Evolutionary conservation across 1,140 invertebrate genomes (phyloP).

Genomic region (Triops cancriformis): DNA sequence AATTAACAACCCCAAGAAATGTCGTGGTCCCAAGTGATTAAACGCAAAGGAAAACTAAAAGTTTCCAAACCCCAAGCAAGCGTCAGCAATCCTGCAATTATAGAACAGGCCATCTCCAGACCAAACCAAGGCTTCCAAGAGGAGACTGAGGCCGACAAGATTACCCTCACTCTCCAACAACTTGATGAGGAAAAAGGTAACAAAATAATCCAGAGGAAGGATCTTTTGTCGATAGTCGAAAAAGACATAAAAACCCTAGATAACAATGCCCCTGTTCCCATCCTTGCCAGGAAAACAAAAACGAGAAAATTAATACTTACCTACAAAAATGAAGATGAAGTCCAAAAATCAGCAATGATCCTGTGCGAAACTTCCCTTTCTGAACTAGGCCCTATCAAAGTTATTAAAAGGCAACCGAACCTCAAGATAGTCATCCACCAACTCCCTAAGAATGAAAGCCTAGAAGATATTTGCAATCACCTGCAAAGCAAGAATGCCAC

Average conservation of each 20-base stretch:
- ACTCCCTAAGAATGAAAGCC: neutral
- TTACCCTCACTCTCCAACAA: constrained; percentile 19
- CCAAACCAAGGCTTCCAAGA: neutral
- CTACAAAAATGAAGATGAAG: neutral
- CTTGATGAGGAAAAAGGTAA: constrained; percentile 7
- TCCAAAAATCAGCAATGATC: neutral
- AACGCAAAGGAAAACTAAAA: neutral
- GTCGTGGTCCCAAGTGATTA: neutral
- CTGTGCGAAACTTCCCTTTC: neutral
- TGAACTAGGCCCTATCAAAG: neutral
- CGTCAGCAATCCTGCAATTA: neutral
- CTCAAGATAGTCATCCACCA: neutral
- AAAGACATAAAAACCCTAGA: neutral
- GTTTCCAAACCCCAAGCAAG: neutral
- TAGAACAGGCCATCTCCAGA: neutral
- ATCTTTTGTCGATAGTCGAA: constrained; percentile 3
- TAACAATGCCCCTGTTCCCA: neutral
- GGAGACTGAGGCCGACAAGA: neutral
- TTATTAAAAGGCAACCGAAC: neutral
- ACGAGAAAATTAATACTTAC: neutral
- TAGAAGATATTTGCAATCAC: neutral
- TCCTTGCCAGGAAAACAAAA: constrained; percentile 16
- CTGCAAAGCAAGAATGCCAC: neutral
- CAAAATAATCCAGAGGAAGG: neutral
- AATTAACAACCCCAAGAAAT: neutral